Percentiles rank a stretch among this genome's conserved stretches.
Evolutionary conservation across 2,797 vertebrate species (phyloP).

Genomic region (Lemur catta): DNA sequence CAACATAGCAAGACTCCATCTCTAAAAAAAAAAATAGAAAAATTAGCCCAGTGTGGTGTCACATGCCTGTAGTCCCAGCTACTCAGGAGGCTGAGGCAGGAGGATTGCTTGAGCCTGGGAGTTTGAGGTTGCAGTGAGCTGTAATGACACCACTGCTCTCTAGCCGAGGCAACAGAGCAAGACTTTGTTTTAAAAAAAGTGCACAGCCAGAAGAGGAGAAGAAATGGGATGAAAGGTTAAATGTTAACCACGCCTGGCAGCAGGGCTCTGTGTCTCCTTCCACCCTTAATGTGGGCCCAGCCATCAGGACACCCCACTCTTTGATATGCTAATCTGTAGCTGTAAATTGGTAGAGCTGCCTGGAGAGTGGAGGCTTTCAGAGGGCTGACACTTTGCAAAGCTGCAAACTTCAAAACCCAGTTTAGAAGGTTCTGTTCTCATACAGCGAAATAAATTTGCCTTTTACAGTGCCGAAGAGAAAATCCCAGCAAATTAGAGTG

Average conservation of each 20-base stretch:
- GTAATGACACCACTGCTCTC: neutral
- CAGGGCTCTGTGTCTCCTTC: neutral
- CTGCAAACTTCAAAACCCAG: constrained; percentile 87
- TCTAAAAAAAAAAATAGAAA: neutral
- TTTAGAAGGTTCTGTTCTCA: constrained; percentile 85
- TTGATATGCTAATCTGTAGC: constrained; percentile 83
- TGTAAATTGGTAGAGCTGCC: constrained; percentile 77
- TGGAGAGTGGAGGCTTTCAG: constrained; percentile 76
- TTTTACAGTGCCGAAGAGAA: constrained; percentile 82
- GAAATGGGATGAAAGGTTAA: constrained; percentile 6
- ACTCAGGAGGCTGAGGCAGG: neutral
- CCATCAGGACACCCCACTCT: constrained; percentile 72
- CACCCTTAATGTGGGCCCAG: constrained; percentile 62
- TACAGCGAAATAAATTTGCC: constrained; percentile 81
- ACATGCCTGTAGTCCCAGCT: neutral
- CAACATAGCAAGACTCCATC: neutral
- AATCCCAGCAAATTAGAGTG: constrained; percentile 79
- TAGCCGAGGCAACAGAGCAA: neutral
- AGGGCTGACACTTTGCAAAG: constrained; percentile 82
- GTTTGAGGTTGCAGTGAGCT: neutral
- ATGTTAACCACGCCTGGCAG: neutral
- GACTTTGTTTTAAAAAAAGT: neutral
- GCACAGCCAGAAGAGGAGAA: neutral
- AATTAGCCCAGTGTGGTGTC: neutral
- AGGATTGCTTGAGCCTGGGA: neutral